Evolutionary conservation across 1,140 invertebrate species (phyloP).

Genomic region (Leptinotarsa texana): DNA sequence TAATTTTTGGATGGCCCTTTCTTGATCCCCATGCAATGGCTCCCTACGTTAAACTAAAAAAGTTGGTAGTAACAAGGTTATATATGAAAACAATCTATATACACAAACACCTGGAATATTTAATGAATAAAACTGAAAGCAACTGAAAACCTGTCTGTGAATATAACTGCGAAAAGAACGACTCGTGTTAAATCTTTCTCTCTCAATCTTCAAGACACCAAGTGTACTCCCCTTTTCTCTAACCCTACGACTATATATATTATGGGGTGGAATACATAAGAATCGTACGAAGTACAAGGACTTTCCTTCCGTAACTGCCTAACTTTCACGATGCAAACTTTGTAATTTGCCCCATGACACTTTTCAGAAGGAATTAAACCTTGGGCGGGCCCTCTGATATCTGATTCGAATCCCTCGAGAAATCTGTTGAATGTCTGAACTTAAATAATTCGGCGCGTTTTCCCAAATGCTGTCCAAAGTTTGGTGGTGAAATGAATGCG

Average conservation of each 20-base stretch:
- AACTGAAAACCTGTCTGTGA: no score
- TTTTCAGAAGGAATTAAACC: constrained; percentile 24
- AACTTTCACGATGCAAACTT: constrained; percentile 26
- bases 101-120: no score
- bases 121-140: no score
- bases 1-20: no score
- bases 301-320: constrained; percentile 17
- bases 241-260: neutral
- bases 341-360: constrained; percentile 25
- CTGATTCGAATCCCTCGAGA: constrained; percentile 19
- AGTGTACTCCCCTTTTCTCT: neutral
- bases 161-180: no score
- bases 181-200: no score
- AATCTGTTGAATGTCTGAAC: constrained; percentile 23
- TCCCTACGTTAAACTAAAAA: no score
- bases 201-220: neutral
- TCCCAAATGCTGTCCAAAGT: neutral
- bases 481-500: neutral
- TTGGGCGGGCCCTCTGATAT: constrained; percentile 10
- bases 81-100: no score
- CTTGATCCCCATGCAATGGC: no score
- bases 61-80: no score
- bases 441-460: constrained; percentile 21
- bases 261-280: neutral
- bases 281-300: constrained; percentile 9